phyloP scores from a whole-genome alignment of 2,797 vertebrate genomes.

The Schizopygopsis pylzovi region DNA sequence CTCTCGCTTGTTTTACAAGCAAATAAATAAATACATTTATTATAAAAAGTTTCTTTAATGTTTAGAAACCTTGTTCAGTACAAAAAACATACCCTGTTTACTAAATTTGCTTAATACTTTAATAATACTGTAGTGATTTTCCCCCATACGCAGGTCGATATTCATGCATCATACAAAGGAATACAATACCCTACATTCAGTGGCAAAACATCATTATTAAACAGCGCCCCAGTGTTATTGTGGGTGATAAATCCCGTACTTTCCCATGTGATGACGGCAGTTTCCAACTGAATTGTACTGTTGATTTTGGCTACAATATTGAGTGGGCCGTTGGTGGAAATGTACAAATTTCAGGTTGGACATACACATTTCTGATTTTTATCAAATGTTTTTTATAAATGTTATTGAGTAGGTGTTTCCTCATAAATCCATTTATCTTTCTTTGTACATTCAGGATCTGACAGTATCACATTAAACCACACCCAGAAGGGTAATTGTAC shows the following conservation, averaged over 20 bases:
- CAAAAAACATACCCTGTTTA: too few relatives aligned
- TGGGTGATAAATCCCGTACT: neutral
- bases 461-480: conserved; percentile 55
- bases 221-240: conserved; percentile 62
- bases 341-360: conserved; percentile 41
- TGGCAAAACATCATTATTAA: conserved; percentile 38
- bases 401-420: neutral
- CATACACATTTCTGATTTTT: neutral
- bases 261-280: conserved; percentile 17
- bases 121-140: neutral
- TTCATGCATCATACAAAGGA: conserved; percentile 61
- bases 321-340: conserved; percentile 54
- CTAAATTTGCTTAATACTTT: too few relatives aligned
- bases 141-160: conserved; percentile 63
- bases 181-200: conserved; percentile 51
- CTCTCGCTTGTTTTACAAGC: neutral
- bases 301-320: conserved; percentile 51
- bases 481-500: neutral
- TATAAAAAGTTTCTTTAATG: too few relatives aligned
- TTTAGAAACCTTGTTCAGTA: too few relatives aligned
- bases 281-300: conserved; percentile 65
- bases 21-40: neutral
- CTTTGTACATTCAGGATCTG: conserved; percentile 27
- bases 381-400: neutral
- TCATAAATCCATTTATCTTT: neutral